A percentile compares a stretch with the other conserved stretches of the same genome.
Conservation (phyloP, 2,113 vertebrate genomes). For the Ptilorrhoa leucosticta region DNA sequence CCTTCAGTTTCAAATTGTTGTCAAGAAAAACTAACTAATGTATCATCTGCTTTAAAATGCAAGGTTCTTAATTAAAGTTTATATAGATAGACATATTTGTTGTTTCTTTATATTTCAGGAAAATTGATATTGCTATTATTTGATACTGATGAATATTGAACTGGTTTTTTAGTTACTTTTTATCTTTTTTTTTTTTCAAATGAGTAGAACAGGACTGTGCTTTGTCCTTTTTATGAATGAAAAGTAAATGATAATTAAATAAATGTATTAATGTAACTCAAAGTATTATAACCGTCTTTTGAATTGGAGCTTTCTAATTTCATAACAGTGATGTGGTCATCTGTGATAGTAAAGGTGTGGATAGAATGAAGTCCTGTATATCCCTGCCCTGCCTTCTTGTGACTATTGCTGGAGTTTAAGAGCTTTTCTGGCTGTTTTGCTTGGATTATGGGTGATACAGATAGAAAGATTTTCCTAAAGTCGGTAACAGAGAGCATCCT, state of each 20-base stretch:
- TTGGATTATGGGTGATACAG: neutral
- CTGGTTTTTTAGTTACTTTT: slow-evolving; percentile 78
- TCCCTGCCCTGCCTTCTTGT: neutral
- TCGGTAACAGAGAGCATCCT: neutral
- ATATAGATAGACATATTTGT: slow-evolving; percentile 80
- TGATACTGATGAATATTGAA: slow-evolving; percentile 77
- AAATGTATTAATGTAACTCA: slow-evolving; percentile 82
- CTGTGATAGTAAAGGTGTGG: neutral
- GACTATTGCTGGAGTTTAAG: neutral
- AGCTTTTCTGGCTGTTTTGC: neutral
- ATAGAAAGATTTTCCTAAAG: neutral
- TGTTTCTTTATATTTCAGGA: slow-evolving; percentile 80
- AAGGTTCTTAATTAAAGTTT: slow-evolving; percentile 84
- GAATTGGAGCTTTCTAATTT: slow-evolving; percentile 59
- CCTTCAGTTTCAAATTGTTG: slow-evolving; percentile 74
- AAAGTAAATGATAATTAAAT: slow-evolving; percentile 79
- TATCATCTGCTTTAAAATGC: slow-evolving; percentile 72
- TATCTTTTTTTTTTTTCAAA: slow-evolving; percentile 74
- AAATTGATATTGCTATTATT: slow-evolving; percentile 76
- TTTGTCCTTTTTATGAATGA: slow-evolving; percentile 83
- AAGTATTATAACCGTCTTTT: slow-evolving; percentile 70
- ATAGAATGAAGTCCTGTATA: neutral
- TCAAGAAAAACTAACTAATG: slow-evolving; percentile 69
- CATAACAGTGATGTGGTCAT: neutral
- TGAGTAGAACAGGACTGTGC: slow-evolving; percentile 74